Evolutionary conservation across 2,888 invertebrate species (phyloP).

Genomic region (Macrophya alboannulata): DNA sequence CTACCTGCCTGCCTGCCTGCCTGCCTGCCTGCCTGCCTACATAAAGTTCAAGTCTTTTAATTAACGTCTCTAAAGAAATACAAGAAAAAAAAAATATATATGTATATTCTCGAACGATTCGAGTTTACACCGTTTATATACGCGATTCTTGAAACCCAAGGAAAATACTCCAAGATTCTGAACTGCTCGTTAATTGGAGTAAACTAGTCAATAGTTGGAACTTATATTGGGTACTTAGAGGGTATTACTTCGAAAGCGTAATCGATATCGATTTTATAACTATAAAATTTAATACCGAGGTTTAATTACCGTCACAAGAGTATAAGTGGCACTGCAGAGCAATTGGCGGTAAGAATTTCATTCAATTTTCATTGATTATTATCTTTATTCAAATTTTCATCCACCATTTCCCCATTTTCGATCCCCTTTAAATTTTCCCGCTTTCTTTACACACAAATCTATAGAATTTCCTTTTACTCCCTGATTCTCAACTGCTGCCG

Average conservation of each 20-base stretch:
- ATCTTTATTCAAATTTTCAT: background rate
- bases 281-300: background rate
- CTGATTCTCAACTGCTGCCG: background rate
- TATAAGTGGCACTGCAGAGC: background rate
- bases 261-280: conserved; percentile 21
- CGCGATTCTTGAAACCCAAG: background rate
- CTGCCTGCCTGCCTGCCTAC: background rate
- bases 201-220: conserved; percentile 3
- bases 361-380: background rate
- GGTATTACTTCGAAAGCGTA: background rate
- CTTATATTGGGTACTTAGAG: background rate
- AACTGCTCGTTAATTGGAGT: conserved; percentile 12
- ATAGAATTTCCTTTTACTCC: background rate
- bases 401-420: background rate
- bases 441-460: background rate
- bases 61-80: background rate
- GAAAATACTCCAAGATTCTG: background rate
- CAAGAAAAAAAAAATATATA: background rate
- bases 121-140: background rate
- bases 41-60: conserved; percentile 33
- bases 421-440: background rate
- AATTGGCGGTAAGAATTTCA: background rate
- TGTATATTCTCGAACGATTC: background rate
- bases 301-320: conserved; percentile 15
- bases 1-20: background rate